Base-by-base conservation (phyloP, 2,888 invertebrate species). In the Ectobius pallidus region DNA sequence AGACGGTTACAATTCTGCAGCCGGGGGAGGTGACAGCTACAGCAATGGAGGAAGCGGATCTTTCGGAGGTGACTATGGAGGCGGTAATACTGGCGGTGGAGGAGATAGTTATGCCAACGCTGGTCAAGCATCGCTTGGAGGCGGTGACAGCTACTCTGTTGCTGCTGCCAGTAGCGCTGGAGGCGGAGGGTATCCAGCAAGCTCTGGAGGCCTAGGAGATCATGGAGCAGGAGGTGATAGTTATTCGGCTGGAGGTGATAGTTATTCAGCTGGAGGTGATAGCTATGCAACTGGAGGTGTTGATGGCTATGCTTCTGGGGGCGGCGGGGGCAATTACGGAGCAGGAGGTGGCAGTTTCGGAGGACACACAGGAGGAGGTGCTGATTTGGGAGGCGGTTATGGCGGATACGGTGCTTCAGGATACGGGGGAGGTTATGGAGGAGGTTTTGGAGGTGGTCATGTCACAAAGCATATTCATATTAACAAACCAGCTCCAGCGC, bases 401-500 rank as follows among this genome's bases (percentile, higher is more conserved):
- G 69, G 20, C 0, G 22, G 39, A 1, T 20, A 7, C 11, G 32
- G 9, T 16, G 22, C n/a, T 27, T 27, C 14, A 1, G 52, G 58
- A 3, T n/a, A 25, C 27, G 30, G 18, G 14, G 32, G 9, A 7
- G 27, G n/a, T 16, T 27, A 18, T 1, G 52, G 58, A 3, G 11
- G 22, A 11, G 18, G 7, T 22, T 27, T 34, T 25, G 44, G 30
- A 22, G 61, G 62, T 44, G 62, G n/a, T 32, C 27, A 32, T 18
- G 25, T 58, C 14, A 44, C 72, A 2, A 68, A 68, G 22, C 71
- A 68, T 46, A 67, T 72, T 73, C 46, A 71, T 63, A 63, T 71
- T 22, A 71, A 71, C 39, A 71, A 71, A 18, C 70, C 73, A 18
- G 72, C 72, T 7, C 72, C 72, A 3, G 72, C 62, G 18, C 68